These are phyloP conservation scores for Pseudococcus viburni DNA, from an alignment of 2,888 invertebrate species.

Conservation along the genomic window DNA sequence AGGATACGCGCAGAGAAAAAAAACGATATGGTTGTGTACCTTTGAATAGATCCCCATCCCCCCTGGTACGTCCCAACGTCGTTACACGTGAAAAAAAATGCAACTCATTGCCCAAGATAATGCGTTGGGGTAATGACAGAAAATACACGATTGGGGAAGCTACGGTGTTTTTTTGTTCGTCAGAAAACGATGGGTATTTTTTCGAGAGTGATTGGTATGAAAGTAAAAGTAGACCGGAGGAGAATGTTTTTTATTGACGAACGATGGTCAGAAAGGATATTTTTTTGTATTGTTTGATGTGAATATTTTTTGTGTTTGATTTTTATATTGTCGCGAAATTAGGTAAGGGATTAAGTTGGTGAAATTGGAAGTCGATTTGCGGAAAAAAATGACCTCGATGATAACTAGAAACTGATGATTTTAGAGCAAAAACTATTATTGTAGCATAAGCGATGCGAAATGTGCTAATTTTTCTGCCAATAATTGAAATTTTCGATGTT, in stretches of 20 bases:
- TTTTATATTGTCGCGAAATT: too few relatives aligned
- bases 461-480: too few relatives aligned
- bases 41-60: conserved; percentile 32
- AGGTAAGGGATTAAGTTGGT: too few relatives aligned
- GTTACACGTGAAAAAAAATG: conserved; percentile 1
- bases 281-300: too few relatives aligned
- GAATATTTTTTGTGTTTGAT: too few relatives aligned
- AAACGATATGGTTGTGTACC: conserved; percentile 47
- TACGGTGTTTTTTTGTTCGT: neutral
- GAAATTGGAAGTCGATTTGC: too few relatives aligned
- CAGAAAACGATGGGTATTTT: neutral
- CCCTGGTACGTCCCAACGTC: neutral
- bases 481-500: too few relatives aligned
- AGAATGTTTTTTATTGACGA: too few relatives aligned
- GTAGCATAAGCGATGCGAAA: too few relatives aligned
- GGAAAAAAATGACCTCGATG: too few relatives aligned
- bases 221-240: neutral
- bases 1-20: neutral
- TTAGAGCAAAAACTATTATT: too few relatives aligned
- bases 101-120: conserved; percentile 11
- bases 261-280: neutral
- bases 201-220: neutral
- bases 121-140: neutral
- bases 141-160: neutral
- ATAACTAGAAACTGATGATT: too few relatives aligned